Conservation (phyloP, 2,113 vertebrate genomes). For the Dunckerocampus dactyliophorus region DNA sequence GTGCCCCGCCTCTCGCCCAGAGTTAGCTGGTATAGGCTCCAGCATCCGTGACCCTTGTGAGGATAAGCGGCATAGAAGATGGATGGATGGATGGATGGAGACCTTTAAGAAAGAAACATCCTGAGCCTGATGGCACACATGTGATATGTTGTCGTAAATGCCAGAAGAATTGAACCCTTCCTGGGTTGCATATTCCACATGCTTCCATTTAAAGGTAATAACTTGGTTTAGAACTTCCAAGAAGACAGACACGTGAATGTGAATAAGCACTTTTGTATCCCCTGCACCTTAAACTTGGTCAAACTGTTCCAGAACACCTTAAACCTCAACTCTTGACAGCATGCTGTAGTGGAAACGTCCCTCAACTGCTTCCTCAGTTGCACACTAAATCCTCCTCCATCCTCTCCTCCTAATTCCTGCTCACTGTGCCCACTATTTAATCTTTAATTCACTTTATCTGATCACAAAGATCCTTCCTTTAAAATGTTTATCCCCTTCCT, state of each 20-base stretch:
- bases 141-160: too few species aligned
- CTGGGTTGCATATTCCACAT: not conserved
- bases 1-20: too few species aligned
- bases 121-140: too few species aligned
- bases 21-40: too few species aligned
- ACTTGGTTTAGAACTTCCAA: not conserved
- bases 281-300: conserved; percentile 18
- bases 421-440: conserved; percentile 22
- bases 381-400: conserved; percentile 14
- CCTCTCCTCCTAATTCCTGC: conserved; percentile 24
- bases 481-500: conserved; percentile 31
- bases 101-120: too few species aligned
- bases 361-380: not conserved
- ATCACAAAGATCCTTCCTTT: conserved; percentile 29
- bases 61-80: too few species aligned
- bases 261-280: conserved; percentile 3
- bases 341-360: conserved; percentile 7
- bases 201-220: not conserved
- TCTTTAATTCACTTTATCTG: conserved; percentile 43
- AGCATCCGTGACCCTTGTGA: too few species aligned
- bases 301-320: conserved; percentile 23
- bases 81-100: too few species aligned
- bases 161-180: not conserved
- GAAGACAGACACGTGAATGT: conserved; percentile 15
- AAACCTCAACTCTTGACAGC: conserved; percentile 28